These are phyloP conservation scores for Pachyrhynchus sulphureomaculatus DNA, from an alignment of 1,140 invertebrate genomes.

Conservation along the genomic window DNA sequence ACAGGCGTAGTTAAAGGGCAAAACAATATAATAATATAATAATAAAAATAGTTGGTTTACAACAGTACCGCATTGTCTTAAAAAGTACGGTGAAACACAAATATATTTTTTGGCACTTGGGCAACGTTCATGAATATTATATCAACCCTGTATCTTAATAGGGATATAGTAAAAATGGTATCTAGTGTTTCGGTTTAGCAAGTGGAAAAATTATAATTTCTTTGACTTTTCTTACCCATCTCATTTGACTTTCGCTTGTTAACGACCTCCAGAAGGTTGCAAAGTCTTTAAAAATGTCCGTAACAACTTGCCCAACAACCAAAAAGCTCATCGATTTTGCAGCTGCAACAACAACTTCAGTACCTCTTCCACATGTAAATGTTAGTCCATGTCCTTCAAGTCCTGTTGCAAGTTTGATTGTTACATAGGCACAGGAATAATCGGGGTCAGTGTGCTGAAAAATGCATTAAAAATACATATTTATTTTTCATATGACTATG, in stretches of 20 bases:
- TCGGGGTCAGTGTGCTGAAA: conserved; percentile 82
- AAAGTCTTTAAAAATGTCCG: conserved; percentile 77
- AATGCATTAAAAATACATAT: neutral
- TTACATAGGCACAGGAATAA: conserved; percentile 89
- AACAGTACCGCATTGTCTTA: no score
- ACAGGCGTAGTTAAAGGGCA: no score
- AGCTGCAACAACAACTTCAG: conserved; percentile 78
- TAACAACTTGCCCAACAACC: conserved; percentile 63
- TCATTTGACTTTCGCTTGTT: conserved; percentile 83
- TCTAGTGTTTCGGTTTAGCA: no score
- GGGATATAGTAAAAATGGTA: no score
- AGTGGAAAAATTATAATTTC: no score
- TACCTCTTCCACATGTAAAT: conserved; percentile 84
- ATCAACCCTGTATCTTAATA: no score
- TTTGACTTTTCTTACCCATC: conserved; percentile 75
- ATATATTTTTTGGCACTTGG: no score
- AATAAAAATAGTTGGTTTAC: no score
- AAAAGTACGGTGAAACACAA: no score
- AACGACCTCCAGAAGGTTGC: conserved; percentile 75
- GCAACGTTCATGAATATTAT: no score
- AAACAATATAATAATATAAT: no score
- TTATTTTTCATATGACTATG: no score
- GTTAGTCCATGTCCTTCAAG: conserved; percentile 76
- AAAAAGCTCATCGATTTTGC: conserved; percentile 69
- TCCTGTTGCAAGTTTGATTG: conserved; percentile 64